These are phyloP conservation scores for Anthophora plumipes DNA, from an alignment of 2,888 invertebrate species.

Conservation along the genomic window DNA sequence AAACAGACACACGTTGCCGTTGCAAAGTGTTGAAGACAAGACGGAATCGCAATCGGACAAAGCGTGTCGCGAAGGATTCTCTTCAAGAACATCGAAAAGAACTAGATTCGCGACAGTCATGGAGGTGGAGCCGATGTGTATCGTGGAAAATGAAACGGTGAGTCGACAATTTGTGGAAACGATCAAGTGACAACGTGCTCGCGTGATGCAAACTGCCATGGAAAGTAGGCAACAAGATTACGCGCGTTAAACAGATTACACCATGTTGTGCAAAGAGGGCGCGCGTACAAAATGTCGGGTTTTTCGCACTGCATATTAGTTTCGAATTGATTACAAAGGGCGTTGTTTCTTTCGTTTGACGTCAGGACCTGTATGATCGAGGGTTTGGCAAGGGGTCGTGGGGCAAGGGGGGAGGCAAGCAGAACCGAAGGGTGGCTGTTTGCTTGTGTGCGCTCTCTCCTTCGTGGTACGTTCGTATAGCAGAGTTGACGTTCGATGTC, in stretches of 20 bases:
- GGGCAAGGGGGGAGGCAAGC: constrained; percentile 15
- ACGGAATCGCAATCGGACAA: constrained; percentile 42
- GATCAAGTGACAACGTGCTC: constrained; percentile 65
- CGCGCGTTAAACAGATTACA: constrained; percentile 64
- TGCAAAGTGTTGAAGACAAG: constrained; percentile 61
- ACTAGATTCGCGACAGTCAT: constrained; percentile 55
- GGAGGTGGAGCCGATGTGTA: constrained; percentile 80
- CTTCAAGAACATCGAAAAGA: constrained; percentile 4
- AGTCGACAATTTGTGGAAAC: constrained; percentile 67
- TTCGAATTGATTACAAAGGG: constrained; percentile 62
- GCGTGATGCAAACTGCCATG: constrained; percentile 66
- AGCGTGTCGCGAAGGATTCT: constrained; percentile 40
- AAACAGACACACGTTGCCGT: constrained; percentile 89
- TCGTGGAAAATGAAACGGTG: constrained; percentile 81
- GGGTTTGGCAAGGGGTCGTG: constrained; percentile 55
- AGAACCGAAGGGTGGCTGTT: constrained; percentile 60
- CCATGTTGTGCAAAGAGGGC: constrained; percentile 70
- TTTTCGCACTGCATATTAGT: constrained; percentile 18
- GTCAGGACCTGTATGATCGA: constrained; percentile 65
- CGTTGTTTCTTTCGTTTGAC: constrained; percentile 74
- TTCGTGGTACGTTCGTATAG: constrained; percentile 46
- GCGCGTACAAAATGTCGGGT: constrained; percentile 38
- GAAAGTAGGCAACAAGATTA: constrained; percentile 49
- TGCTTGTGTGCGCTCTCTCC: constrained; percentile 42
- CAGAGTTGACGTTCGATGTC: constrained; percentile 58